Evolutionary conservation across 92 coral and sea anemone species (phyloP).

Genomic region (Umimayanthus kanabou): DNA sequence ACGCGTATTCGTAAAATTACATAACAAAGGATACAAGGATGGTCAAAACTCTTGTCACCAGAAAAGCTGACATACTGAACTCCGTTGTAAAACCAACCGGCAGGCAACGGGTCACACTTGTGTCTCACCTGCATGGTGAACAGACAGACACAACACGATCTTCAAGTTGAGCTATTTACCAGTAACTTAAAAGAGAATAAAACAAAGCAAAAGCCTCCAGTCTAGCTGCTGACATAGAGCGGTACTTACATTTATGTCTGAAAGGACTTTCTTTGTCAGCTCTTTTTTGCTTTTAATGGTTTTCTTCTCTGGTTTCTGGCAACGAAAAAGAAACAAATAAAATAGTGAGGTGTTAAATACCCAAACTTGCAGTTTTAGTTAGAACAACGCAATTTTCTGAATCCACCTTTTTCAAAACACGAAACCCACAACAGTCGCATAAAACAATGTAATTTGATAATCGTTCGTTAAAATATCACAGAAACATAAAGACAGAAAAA

Average conservation of each 20-base stretch:
- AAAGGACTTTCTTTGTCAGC: slow-evolving; percentile 69
- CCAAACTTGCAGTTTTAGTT: background rate
- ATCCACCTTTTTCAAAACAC: background rate
- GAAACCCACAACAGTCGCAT: background rate
- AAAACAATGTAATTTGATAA: background rate
- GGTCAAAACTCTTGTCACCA: slow-evolving; percentile 73
- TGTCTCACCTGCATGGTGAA: slow-evolving; percentile 57
- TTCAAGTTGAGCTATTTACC: background rate
- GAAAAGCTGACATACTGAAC: slow-evolving; percentile 73
- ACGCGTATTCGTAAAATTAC: background rate
- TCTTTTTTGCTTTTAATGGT: slow-evolving; percentile 51
- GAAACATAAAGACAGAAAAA: too few relatives aligned
- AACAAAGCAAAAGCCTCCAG: background rate
- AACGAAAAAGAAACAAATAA: background rate
- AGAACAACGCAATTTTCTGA: background rate
- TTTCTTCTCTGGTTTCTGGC: slow-evolving; percentile 74
- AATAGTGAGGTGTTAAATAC: background rate
- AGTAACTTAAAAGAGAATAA: background rate
- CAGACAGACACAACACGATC: background rate
- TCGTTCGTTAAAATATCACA: background rate
- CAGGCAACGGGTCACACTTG: slow-evolving; percentile 78
- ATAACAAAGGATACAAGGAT: slow-evolving; percentile 86
- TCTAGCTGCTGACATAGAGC: too few relatives aligned
- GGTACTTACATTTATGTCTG: slow-evolving; percentile 62
- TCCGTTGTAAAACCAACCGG: slow-evolving; percentile 92